A percentile compares a stretch with the other conserved stretches of the same genome.
Evolutionary conservation across 35 echinoderm and acorn worm genomes (phyloP).

Genomic region (Diadema setosum): DNA sequence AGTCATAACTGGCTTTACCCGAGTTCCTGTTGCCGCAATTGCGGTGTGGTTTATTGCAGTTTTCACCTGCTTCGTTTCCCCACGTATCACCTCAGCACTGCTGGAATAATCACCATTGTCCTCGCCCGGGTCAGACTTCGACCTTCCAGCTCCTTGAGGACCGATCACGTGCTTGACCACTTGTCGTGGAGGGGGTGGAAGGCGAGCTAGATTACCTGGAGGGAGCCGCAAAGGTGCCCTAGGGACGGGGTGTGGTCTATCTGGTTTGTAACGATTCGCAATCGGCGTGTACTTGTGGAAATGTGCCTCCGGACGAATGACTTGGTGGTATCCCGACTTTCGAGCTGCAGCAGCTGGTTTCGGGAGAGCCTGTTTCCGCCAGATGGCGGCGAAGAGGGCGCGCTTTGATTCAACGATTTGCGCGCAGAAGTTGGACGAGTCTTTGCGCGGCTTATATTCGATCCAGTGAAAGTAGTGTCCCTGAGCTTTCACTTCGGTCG

Average conservation of each 20-base stretch:
- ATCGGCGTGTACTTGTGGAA: too few species aligned
- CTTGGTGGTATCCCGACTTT: too few species aligned
- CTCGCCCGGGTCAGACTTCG: background rate
- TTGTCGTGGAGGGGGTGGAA: background rate
- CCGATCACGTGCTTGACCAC: background rate
- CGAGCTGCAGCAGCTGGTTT: background rate
- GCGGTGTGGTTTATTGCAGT: too few species aligned
- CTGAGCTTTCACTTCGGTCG: slow-evolving; percentile 11
- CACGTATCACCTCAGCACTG: background rate
- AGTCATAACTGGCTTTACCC: background rate
- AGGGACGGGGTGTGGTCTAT: background rate
- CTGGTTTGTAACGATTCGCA: background rate
- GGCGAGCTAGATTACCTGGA: background rate
- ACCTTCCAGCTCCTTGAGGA: background rate
- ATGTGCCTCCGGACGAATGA: too few species aligned
- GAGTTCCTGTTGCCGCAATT: background rate
- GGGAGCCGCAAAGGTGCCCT: too few species aligned
- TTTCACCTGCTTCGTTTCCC: background rate
- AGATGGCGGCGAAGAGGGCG: slow-evolving; percentile 4
- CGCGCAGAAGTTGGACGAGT: slow-evolving; percentile 2
- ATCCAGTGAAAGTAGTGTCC: slow-evolving; percentile 35
- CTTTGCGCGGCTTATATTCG: slow-evolving; percentile 8
- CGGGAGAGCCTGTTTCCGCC: background rate
- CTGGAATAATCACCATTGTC: background rate
- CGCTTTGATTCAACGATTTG: slow-evolving; percentile 30